Evolutionary conservation across 2,113 vertebrate species (phyloP).

Genomic region (Scytalopus superciliaris): DNA sequence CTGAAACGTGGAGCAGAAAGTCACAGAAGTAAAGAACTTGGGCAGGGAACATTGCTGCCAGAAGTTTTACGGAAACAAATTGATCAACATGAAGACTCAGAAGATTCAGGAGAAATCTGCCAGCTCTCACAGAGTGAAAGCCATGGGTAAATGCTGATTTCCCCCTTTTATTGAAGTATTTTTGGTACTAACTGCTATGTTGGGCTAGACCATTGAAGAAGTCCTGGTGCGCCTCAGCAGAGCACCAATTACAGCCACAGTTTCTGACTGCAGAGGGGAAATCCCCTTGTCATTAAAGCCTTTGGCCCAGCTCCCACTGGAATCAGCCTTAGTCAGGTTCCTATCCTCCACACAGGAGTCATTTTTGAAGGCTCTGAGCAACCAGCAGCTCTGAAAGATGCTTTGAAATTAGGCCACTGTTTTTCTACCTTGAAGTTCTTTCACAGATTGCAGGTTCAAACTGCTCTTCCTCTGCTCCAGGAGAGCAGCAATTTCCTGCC

Average conservation of each 20-base stretch:
- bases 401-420: not conserved
- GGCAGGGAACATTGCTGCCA: not conserved
- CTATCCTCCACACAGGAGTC: not conserved
- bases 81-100: not conserved
- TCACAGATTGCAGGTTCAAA: not conserved
- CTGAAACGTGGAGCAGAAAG: conserved; percentile 44
- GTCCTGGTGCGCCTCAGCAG: not conserved
- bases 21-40: conserved; percentile 37
- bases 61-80: not conserved
- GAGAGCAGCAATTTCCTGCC: not conserved
- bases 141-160: not conserved
- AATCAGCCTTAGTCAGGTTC: not conserved
- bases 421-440: not conserved
- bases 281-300: not conserved
- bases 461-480: not conserved
- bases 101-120: not conserved
- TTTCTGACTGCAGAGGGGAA: not conserved
- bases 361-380: not conserved
- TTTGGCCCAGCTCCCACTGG: not conserved
- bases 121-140: not conserved
- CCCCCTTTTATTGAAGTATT: not conserved
- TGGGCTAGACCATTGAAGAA: not conserved
- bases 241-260: not conserved
- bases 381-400: not conserved
- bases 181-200: not conserved